phyloP scores from a whole-genome alignment of 2,113 vertebrate genomes.

The Antechinus flavipes region DNA sequence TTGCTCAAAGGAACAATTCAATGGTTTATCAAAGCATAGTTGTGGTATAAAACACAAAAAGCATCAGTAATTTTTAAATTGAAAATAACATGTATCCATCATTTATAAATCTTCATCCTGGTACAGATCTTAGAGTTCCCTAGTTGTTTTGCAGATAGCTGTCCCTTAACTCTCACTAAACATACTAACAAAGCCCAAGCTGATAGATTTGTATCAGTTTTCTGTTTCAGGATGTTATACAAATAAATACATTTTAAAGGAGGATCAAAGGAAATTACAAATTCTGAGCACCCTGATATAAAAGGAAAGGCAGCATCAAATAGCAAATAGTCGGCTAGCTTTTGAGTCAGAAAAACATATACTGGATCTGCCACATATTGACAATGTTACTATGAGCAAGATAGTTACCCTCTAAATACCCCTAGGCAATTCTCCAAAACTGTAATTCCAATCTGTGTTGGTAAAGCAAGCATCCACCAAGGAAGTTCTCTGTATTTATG shows the following conservation, averaged over 20 bases:
- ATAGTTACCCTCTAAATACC: not conserved
- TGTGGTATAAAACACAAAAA: not conserved
- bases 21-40: not conserved
- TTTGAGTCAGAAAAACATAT: not conserved
- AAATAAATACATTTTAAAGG: not conserved
- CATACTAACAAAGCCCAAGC: not conserved
- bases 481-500: not conserved
- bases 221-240: not conserved
- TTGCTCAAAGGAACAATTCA: not conserved
- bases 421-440: not conserved
- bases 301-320: not conserved
- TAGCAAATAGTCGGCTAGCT: not conserved
- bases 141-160: constrained; percentile 19
- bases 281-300: constrained; percentile 41
- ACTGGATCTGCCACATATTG: not conserved
- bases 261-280: constrained; percentile 31
- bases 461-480: not conserved
- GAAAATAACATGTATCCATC: not conserved
- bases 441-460: not conserved
- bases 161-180: not conserved
- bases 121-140: not conserved
- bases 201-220: not conserved
- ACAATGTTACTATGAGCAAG: not conserved
- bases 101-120: constrained; percentile 52
- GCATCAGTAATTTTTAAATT: not conserved